Conservation (phyloP, 1,140 invertebrate species). For the Drosophila orosa region DNA sequence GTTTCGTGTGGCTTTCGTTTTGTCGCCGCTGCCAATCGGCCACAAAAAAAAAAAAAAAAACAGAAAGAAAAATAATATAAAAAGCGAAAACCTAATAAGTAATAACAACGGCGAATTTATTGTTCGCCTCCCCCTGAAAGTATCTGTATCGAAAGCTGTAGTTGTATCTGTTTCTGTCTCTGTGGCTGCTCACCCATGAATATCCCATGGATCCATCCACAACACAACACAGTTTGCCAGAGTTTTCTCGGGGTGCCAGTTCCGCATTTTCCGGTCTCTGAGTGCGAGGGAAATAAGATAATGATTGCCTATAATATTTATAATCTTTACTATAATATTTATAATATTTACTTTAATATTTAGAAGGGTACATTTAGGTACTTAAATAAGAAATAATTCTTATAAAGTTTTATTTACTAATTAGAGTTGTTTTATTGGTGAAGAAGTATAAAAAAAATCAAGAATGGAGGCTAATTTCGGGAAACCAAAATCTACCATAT, state of each 20-base stretch:
- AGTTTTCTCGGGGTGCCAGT: constrained; percentile 6
- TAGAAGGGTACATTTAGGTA: too few species aligned
- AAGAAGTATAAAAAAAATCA: too few species aligned
- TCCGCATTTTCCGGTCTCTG: constrained; percentile 17
- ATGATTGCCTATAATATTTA: too few species aligned
- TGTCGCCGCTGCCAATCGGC: constrained; percentile 26
- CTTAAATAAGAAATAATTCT: too few species aligned
- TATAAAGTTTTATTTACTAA: too few species aligned
- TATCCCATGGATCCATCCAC: constrained; percentile 3
- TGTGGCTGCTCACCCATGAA: constrained; percentile 16
- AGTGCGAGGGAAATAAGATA: background rate
- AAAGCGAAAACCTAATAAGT: constrained; percentile 31
- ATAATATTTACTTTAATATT: too few species aligned
- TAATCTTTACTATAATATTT: too few species aligned
- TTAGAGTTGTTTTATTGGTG: too few species aligned
- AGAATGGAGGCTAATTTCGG: too few species aligned
- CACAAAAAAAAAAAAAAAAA: constrained; percentile 12
- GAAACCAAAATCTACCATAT: too few species aligned
- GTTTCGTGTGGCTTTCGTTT: constrained; percentile 27
- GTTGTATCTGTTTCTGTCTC: constrained; percentile 1
- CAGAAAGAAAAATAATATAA: constrained; percentile 11
- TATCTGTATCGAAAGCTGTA: constrained; percentile 1
- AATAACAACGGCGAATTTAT: constrained; percentile 41
- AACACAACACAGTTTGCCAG: background rate
- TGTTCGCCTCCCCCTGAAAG: constrained; percentile 6